Evolutionary conservation across 2,113 vertebrate genomes (phyloP), one percentile per base, ranked within the genome.

Genomic region (Grallaria varia): DNA sequence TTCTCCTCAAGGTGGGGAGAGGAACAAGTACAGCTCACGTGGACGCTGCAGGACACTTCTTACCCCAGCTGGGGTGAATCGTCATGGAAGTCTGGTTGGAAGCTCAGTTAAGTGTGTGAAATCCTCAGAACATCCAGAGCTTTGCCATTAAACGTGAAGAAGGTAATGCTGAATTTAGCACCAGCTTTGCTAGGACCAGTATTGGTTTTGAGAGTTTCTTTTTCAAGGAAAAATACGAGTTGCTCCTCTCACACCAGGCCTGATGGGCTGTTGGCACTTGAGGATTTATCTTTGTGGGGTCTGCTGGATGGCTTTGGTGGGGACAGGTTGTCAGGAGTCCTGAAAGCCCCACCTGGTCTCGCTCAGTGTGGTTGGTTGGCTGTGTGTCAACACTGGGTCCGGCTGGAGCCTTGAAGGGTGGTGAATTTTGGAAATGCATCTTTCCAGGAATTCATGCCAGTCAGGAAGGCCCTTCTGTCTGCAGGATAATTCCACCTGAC

Each of bases 311-410:
- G 14, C 21, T 66, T 71, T 9, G 22, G 20, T 28, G 47, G 21
- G 73, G 74, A 27, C 1, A 3, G 49, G 24, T 27, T 13, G 49
- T 25, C 49, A 85, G 63, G 31, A 10, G 39, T 73, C 19, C 2
- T 33, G 78, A 25, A 71, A 39, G 59, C 91, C 28, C 44, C 9
- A 33, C 47, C 13, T 0, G 0, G 49, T 53, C 9, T 12, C n/a
- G 74, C 47, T 39, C 0, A 2, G 8, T 47, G 45, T 37, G 7
- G 11, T 30, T 47, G 39, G 14, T 12, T 71, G 55, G 45, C 47
- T 4, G 1, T 14, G 37, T 2, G 0, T 78, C 63, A 62, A 0
- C 21, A 0, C 40, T 8, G 12, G 9, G 8, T 58, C 47, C 55
- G 35, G 3, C 62, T 19, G 13, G 6, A 30, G 22, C 8, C 25